These are phyloP conservation scores for Cathartes aura DNA, from an alignment of 2,113 vertebrate species.

Conservation along the genomic window DNA sequence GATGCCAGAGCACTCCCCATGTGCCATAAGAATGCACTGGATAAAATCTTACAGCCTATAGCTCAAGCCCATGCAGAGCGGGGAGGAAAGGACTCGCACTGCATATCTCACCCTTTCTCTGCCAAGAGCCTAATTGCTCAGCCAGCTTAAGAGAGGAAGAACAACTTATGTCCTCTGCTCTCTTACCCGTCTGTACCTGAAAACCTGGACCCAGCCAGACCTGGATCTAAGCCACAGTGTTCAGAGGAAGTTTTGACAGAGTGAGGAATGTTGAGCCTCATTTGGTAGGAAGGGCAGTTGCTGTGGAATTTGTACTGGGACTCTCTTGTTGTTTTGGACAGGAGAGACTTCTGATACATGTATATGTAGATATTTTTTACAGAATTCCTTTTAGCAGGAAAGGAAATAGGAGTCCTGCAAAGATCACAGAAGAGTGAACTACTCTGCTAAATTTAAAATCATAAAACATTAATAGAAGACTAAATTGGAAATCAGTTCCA, in stretches of 20 bases:
- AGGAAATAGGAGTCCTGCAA: neutral
- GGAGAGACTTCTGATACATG: neutral
- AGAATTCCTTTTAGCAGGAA: neutral
- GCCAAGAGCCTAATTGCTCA: constrained; percentile 25
- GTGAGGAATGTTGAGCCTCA: neutral
- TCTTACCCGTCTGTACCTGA: neutral
- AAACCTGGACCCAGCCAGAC: neutral
- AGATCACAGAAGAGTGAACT: constrained; percentile 7
- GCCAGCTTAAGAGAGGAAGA: neutral
- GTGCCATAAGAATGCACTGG: neutral
- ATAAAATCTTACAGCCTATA: neutral
- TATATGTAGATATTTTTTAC: neutral
- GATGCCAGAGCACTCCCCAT: neutral
- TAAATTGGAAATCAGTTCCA: constrained; percentile 45
- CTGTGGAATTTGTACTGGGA: neutral
- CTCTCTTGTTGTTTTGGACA: neutral
- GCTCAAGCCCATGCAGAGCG: neutral
- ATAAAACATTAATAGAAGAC: constrained; percentile 62
- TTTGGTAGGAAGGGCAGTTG: neutral
- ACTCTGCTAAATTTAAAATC: constrained; percentile 48
- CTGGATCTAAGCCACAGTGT: neutral
- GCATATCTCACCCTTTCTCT: neutral
- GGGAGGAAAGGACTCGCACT: neutral
- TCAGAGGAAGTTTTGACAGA: constrained; percentile 37
- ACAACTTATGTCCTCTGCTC: neutral